These are phyloP conservation scores for Calidris pygmaea DNA, from an alignment of 2,113 vertebrate genomes.

Conservation along the genomic window DNA sequence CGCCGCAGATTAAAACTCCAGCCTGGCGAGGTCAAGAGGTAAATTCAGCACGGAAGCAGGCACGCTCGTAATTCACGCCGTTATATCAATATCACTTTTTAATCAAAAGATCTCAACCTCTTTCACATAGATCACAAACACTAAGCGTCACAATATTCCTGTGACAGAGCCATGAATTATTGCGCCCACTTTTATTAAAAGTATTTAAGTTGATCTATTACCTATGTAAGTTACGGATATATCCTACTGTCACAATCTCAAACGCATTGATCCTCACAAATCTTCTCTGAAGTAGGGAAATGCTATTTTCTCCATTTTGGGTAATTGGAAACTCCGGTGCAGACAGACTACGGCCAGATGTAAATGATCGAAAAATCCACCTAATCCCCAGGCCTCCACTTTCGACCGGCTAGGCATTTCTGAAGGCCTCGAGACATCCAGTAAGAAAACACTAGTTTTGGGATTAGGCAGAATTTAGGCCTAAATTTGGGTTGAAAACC, in stretches of 20 bases:
- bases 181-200: conserved; percentile 9
- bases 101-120: conserved; percentile 45
- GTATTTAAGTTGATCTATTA: conserved; percentile 49
- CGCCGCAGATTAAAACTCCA: background rate
- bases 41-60: background rate
- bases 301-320: background rate
- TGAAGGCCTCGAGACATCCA: background rate
- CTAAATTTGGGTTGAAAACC: background rate
- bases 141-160: background rate
- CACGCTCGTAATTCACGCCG: background rate
- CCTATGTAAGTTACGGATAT: conserved; percentile 10
- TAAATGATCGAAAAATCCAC: conserved; percentile 3
- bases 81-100: conserved; percentile 34
- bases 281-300: conserved; percentile 2
- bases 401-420: background rate
- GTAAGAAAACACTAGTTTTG: background rate
- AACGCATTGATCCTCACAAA: conserved; percentile 35
- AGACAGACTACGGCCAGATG: background rate
- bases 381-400: background rate
- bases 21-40: background rate
- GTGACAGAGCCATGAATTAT: background rate
- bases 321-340: background rate
- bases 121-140: conserved; percentile 30
- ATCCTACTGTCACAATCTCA: conserved; percentile 8
- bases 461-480: background rate